Percentiles rank a stretch among this genome's conserved stretches.
These are phyloP conservation scores for Hemithea aestivaria DNA, from an alignment of 2,888 invertebrate species.

Conservation along the genomic window DNA sequence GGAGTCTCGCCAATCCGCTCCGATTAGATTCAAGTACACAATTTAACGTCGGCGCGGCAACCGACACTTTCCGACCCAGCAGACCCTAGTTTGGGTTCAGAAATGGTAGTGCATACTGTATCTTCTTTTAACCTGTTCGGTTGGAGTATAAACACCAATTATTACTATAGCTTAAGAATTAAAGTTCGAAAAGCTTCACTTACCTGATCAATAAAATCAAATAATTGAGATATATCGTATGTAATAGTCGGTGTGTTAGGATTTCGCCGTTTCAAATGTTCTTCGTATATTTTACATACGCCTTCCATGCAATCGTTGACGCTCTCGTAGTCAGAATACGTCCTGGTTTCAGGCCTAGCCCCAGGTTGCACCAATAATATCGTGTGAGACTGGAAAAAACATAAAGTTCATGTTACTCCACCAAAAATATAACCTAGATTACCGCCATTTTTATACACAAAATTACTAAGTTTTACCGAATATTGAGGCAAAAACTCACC, in stretches of 20 bases:
- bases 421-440: conserved; percentile 34
- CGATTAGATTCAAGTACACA: no score
- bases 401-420: no score
- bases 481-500: conserved; percentile 36
- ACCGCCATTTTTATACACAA: conserved; percentile 50
- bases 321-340: conserved; percentile 98
- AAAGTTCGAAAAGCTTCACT: conserved; percentile 21
- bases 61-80: no score
- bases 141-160: no score
- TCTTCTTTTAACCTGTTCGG: no score
- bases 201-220: conserved; percentile 97
- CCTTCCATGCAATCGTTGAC: conserved; percentile 99
- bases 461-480: conserved; percentile 5
- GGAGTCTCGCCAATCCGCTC: no score
- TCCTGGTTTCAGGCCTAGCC: conserved; percentile 94
- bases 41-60: no score
- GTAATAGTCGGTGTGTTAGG: conserved; percentile 98
- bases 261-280: conserved; percentile 96
- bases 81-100: no score
- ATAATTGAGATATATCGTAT: conserved; percentile 98
- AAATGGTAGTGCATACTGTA: no score
- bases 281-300: conserved; percentile 99
- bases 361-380: conserved; percentile 97
- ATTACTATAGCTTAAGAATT: no score
- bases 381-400: conserved; percentile 90